Evolutionary conservation across 2,113 vertebrate genomes (phyloP).

Genomic region (Datnioides undecimradiatus): DNA sequence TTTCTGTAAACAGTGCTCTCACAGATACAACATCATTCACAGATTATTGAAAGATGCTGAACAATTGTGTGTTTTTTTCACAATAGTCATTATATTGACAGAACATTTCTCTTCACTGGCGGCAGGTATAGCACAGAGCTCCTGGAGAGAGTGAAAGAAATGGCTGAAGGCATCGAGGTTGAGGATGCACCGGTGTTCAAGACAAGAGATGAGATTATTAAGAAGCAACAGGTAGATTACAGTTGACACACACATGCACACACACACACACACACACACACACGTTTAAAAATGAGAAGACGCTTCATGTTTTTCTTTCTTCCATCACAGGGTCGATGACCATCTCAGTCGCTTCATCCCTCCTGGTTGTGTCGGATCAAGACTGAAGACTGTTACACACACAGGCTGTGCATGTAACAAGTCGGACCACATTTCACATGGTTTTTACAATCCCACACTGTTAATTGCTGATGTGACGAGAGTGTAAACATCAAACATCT

Average conservation of each 20-base stretch:
- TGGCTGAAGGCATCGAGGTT: conserved; percentile 90
- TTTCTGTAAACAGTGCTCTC: not conserved
- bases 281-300: too few species aligned
- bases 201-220: conserved; percentile 89
- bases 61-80: too few species aligned
- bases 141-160: conserved; percentile 88
- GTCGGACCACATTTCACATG: not conserved
- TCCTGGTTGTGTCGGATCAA: not conserved
- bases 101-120: not conserved
- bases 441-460: not conserved
- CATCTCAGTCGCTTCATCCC: not conserved
- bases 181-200: conserved; percentile 90
- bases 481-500: not conserved
- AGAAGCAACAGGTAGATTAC: conserved; percentile 81
- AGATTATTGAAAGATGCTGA: not conserved
- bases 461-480: not conserved
- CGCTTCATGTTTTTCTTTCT: not conserved
- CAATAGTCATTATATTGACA: not conserved
- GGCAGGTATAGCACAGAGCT: conserved; percentile 87
- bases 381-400: not conserved
- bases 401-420: not conserved
- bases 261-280: too few species aligned
- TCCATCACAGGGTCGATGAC: conserved; percentile 63
- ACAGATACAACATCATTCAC: not conserved
- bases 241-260: not conserved